These are phyloP conservation scores for Amphibalanus amphitrite DNA, from an alignment of 1,140 invertebrate species.

Conservation along the genomic window DNA sequence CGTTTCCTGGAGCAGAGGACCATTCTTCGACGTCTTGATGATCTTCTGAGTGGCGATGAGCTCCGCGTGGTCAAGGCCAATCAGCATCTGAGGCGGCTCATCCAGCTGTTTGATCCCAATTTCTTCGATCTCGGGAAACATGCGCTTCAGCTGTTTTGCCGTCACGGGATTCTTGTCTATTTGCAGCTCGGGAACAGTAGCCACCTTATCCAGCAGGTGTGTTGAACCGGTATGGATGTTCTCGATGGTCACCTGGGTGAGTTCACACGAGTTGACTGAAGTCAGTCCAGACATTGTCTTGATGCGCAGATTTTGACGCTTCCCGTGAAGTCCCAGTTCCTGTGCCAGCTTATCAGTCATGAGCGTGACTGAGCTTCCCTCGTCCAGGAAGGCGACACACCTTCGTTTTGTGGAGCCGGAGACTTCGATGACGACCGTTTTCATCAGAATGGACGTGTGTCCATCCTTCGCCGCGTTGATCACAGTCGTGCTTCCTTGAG, in stretches of 20 bases:
- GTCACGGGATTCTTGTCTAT: too few species aligned
- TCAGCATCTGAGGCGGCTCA: not conserved
- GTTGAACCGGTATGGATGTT: not conserved
- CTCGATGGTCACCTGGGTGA: not conserved
- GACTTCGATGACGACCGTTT: too few species aligned
- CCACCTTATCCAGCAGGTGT: not conserved
- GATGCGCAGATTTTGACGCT: not conserved
- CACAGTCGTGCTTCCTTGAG: too few species aligned
- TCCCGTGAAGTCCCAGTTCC: not conserved
- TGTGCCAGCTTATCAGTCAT: too few species aligned
- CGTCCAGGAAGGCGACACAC: too few species aligned
- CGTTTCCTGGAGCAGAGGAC: not conserved
- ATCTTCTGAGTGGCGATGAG: not conserved
- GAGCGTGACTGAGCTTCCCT: too few species aligned
- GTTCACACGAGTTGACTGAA: not conserved
- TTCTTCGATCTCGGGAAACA: not conserved
- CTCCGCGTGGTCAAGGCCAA: not conserved
- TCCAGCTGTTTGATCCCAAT: not conserved
- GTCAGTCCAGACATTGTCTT: not conserved
- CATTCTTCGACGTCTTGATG: not conserved
- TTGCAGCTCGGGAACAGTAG: not conserved
- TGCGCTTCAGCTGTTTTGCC: not conserved
- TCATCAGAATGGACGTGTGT: too few species aligned
- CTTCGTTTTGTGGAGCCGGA: too few species aligned
- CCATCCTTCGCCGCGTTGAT: too few species aligned